phyloP scores from a whole-genome alignment of 1,140 invertebrate genomes.

The Bombus impatiens region DNA sequence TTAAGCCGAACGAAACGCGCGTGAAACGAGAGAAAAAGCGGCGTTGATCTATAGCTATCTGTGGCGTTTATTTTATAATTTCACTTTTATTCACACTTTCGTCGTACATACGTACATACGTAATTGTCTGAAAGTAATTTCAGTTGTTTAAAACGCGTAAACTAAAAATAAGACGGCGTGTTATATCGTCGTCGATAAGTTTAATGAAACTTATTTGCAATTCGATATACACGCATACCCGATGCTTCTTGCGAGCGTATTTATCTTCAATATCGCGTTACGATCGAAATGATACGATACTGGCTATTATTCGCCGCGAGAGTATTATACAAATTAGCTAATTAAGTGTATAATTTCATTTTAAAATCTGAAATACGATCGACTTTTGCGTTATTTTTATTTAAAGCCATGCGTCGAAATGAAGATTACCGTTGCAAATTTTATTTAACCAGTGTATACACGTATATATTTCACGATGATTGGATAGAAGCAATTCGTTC shows the following conservation, averaged over 20 bases:
- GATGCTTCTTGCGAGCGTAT: background rate
- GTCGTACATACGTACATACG: too few species aligned
- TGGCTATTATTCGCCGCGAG: background rate
- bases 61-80: too few species aligned
- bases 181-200: too few species aligned
- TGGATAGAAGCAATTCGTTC: slow-evolving; percentile 32
- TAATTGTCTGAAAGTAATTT: too few species aligned
- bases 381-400: background rate
- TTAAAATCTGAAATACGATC: background rate
- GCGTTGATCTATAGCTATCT: too few species aligned
- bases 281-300: background rate
- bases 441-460: background rate
- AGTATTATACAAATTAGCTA: background rate
- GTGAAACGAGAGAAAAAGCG: accelerated
- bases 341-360: background rate
- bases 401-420: too few species aligned
- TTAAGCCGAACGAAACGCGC: too few species aligned
- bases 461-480: slow-evolving; percentile 3
- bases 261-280: background rate
- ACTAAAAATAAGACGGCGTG: background rate
- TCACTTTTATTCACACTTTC: too few species aligned
- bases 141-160: background rate
- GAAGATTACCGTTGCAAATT: background rate
- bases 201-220: background rate
- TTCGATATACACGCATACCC: background rate